These are phyloP conservation scores for Tetropium fuscum DNA, from an alignment of 2,888 invertebrate genomes.

Conservation along the genomic window DNA sequence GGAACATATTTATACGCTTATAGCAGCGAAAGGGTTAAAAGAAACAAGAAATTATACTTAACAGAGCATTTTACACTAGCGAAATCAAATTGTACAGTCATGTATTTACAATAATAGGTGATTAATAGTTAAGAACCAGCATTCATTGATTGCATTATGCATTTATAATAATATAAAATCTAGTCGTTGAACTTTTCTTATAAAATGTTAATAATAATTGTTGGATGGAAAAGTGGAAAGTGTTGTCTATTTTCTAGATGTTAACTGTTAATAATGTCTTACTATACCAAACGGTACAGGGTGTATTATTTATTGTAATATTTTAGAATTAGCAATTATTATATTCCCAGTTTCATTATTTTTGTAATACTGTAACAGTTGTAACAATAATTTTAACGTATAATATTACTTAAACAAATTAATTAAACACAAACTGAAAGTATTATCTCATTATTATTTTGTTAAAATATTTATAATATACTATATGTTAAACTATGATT, in stretches of 20 bases:
- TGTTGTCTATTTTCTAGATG: neutral
- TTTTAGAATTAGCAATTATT: too few species aligned
- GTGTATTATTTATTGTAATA: constrained; percentile 11
- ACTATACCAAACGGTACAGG: constrained; percentile 1
- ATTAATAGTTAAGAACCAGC: too few species aligned
- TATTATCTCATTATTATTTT: constrained; percentile 16
- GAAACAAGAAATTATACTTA: too few species aligned
- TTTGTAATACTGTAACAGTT: neutral
- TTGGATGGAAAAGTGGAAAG: neutral
- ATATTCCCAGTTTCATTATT: too few species aligned
- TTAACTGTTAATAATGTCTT: neutral
- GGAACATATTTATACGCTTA: too few species aligned
- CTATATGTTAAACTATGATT: constrained; percentile 15
- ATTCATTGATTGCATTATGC: too few species aligned
- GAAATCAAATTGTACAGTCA: too few species aligned
- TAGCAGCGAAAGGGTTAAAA: too few species aligned
- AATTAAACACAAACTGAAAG: constrained; percentile 4
- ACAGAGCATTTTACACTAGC: too few species aligned
- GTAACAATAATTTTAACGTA: neutral
- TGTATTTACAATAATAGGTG: too few species aligned
- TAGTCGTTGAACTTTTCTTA: neutral
- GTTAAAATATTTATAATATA: constrained; percentile 22
- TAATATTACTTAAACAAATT: constrained; percentile 7
- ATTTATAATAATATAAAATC: neutral
- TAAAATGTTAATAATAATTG: neutral